Base-by-base conservation (phyloP, 2,797 vertebrate species). In the Paratrypauchen microcephalus region DNA sequence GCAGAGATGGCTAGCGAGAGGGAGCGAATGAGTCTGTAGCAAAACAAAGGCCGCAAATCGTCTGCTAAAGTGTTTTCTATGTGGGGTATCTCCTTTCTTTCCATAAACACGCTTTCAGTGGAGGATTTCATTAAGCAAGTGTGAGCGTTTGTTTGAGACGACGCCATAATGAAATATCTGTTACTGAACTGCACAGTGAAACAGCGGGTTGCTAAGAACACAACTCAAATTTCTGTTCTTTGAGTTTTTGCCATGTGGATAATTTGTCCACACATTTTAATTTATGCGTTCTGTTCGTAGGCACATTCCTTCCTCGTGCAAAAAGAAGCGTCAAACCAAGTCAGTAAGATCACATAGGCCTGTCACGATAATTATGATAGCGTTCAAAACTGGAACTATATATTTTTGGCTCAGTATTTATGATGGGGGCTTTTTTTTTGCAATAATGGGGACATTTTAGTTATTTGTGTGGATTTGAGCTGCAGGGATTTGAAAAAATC, bases 101-200 rank as follows among this genome's bases (percentile, higher is more conserved):
- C 83, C 82, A 86, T 84, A 88, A 89, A 87, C 86, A 87, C 76
- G n/a, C 84, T 82, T 78, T 78, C 73, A 73, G 78, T 86, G n/a
- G 74, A 87, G 82, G 83, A 86, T 87, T 88, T 87, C 89, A 93
- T 89, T 84, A 88, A 89, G 74, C 64, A 23, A 84, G 76, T 81
- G 82, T 71, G 80, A 79, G 81, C 75, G 79, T 87, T 91, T 75
- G 83, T 87, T 82, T 84, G 87, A 78, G 81, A 75, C 85, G 79
- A 77, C 76, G 47, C 69, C 78, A 78, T 83, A 86, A 84, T 80
- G 88, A 88, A 82, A 78, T 65, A 71, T 70, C 55, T 74, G 78
- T 83, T 74, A 61, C 7, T 32, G 39, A 70, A 75, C 81, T 83
- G 80, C 47, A 56, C 71, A 83, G 81, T 77, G 62, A 70, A 85